Base-by-base conservation (phyloP, 2,888 invertebrate species). In the Globia sparganii region DNA sequence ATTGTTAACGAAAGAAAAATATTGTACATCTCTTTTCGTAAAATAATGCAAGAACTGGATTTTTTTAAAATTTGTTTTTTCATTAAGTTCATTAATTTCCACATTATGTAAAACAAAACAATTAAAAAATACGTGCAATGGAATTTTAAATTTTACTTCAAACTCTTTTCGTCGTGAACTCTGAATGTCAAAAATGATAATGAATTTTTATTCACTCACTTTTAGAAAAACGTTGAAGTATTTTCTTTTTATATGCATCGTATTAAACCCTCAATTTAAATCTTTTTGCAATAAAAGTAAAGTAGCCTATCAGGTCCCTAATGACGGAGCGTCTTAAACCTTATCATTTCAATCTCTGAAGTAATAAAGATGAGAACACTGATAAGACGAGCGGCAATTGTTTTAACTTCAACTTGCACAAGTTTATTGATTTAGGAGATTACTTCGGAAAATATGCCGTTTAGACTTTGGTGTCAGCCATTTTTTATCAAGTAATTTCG, bases 321-420 rank as follows among this genome's bases (percentile, higher is more conserved):
- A 88, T 87, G 86, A 87, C 80, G 75, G 65, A 69, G 78, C 81
- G 75, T 68, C 77, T 80, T 78, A 75, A 80, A 70, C 77, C 78
- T 79, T 88, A 88, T 88, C 88, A 83, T 77, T 86, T 80, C 72
- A 78, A 87, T 88, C 88, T 85, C 69, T 78, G 69, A 79, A 83
- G 84, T 79, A 85, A 88, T 88, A 88, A 87, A 87, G 88, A 88
- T 88, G 75, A 64, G 79, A 81, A 70, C 64, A 66, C 61, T 72
- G 87, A 87, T 88, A 88, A 84, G 75, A 70, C 43, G 66, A 73
- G 67, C 71, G 72, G 77, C 86, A 81, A 88, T 88, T 88, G 88
- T 88, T 87, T 85, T 72, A 83, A 81, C 83, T 86, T 53, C 25
- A 37, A 81, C 69, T 79, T 84, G 74, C 69, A 65, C 43, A 78